Evolutionary conservation across 2,797 vertebrate genomes (phyloP).

Genomic region (Agapornis canus): DNA sequence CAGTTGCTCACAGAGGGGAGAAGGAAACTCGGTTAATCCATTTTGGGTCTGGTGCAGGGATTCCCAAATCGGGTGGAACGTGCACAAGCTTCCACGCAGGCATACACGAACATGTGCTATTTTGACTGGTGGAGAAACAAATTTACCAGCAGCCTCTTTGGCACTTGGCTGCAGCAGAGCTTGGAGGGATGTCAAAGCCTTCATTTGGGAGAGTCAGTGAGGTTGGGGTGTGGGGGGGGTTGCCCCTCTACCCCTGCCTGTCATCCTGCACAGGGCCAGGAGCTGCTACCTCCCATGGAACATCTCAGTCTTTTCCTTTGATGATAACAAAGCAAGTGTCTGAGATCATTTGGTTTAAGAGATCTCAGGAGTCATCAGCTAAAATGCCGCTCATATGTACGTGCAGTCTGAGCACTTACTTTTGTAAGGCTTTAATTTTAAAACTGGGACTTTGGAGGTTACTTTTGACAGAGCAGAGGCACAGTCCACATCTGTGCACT

Average conservation of each 20-base stretch:
- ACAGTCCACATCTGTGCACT: rapidly evolving
- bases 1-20: neutral
- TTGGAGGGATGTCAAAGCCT: neutral
- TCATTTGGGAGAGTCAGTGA: neutral
- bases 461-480: neutral
- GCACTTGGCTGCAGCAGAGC: neutral
- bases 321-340: neutral
- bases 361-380: neutral
- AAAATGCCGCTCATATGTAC: neutral
- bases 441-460: neutral
- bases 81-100: neutral
- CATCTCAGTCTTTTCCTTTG: neutral
- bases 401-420: neutral
- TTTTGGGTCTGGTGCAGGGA: neutral
- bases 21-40: neutral
- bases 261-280: neutral
- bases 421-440: neutral
- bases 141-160: neutral
- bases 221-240: neutral
- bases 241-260: neutral
- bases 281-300: neutral
- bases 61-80: neutral
- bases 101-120: rapidly evolving
- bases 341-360: rapidly evolving
- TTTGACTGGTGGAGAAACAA: neutral